Evolutionary conservation across 1,140 invertebrate genomes (phyloP).

Genomic region (Lepidotrigona ventralis): DNA sequence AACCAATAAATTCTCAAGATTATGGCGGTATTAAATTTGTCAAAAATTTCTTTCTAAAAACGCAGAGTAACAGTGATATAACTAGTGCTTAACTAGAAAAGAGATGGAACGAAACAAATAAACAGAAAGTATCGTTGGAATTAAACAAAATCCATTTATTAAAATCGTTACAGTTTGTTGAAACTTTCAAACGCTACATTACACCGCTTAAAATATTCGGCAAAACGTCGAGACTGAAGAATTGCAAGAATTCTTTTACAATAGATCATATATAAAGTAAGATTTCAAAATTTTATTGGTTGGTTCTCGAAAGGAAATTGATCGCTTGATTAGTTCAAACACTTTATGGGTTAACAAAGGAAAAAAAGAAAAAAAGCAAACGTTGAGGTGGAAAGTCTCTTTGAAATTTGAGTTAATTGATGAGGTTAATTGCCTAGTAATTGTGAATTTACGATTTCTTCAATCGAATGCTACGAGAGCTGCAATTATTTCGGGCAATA

Average conservation of each 20-base stretch:
- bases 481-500: background rate
- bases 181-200: background rate
- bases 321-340: background rate
- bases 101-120: slow-evolving; percentile 13
- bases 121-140: slow-evolving; percentile 5
- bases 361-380: too few species aligned
- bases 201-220: background rate
- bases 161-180: slow-evolving; percentile 4
- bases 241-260: slow-evolving; percentile 15
- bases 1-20: background rate
- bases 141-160: slow-evolving; percentile 12
- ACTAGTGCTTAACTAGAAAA: too few species aligned
- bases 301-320: background rate
- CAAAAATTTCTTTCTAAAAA: background rate
- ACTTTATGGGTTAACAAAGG: background rate
- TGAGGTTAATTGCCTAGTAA: background rate
- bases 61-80: background rate
- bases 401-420: background rate
- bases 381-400: background rate
- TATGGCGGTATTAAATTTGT: background rate
- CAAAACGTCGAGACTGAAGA: background rate
- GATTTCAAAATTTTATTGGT: background rate
- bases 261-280: background rate
- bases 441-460: background rate
- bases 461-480: too few species aligned